Conservation (phyloP, 1,140 invertebrate genomes). For the Drosophila carrolli region DNA sequence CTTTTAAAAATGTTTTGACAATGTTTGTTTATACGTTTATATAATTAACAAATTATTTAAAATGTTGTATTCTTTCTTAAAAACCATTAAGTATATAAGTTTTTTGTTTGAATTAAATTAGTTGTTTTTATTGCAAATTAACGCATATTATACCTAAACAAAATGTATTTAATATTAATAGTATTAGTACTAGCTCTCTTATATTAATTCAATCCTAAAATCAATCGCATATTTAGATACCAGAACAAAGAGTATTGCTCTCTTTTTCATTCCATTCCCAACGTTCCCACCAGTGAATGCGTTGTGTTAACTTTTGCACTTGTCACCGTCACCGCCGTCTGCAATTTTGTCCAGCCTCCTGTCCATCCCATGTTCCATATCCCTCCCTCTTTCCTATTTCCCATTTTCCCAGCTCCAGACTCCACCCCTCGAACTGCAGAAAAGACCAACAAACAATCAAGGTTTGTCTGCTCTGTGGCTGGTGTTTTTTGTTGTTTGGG, state of each 20-base stretch:
- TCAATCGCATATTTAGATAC: not conserved
- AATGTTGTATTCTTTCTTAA: too few species aligned
- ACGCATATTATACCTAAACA: too few species aligned
- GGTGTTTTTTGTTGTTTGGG: conserved; percentile 34
- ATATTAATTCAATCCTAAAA: not conserved
- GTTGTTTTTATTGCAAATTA: too few species aligned
- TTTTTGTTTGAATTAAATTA: too few species aligned
- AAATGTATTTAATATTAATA: too few species aligned
- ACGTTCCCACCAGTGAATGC: not conserved
- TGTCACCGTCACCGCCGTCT: conserved; percentile 45
- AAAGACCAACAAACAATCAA: conserved; percentile 63
- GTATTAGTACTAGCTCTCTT: too few species aligned
- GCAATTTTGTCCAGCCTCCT: conserved; percentile 35
- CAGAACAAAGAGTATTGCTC: not conserved
- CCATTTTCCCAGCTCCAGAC: not conserved
- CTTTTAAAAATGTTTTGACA: too few species aligned
- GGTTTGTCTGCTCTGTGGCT: conserved; percentile 68
- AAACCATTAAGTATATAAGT: too few species aligned
- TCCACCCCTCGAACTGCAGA: conserved; percentile 7
- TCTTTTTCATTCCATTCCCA: conserved; percentile 1
- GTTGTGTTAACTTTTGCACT: conserved; percentile 61
- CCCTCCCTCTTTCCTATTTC: not conserved
- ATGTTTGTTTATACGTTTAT: too few species aligned
- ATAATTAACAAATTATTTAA: too few species aligned
- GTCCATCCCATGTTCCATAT: not conserved